phyloP scores from a whole-genome alignment of 2,797 vertebrate genomes.

The Rhyacichthys aspro region DNA sequence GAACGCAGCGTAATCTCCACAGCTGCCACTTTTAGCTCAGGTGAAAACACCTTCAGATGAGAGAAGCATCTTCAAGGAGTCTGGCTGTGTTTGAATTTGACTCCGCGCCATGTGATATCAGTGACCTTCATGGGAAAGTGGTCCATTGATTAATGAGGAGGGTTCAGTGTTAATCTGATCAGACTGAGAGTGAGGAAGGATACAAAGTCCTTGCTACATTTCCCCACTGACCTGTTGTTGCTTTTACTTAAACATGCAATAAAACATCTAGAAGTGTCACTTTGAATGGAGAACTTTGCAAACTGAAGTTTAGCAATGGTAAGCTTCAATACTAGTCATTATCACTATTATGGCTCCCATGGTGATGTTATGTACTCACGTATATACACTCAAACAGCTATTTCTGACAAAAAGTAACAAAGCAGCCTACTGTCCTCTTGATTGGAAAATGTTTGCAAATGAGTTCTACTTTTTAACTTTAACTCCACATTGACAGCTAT shows the following conservation, averaged over 20 bases:
- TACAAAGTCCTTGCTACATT: constrained; percentile 3
- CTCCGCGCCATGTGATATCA: constrained; percentile 29
- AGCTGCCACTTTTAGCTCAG: constrained; percentile 48
- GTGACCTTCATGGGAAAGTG: constrained; percentile 41
- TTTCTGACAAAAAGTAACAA: too few relatives aligned
- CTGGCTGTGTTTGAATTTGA: constrained; percentile 36
- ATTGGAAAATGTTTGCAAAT: too few relatives aligned
- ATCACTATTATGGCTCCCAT: too few relatives aligned
- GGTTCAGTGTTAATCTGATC: constrained; percentile 38
- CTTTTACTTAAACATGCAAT: constrained; percentile 2
- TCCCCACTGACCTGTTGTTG: background rate
- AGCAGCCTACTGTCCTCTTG: too few relatives aligned
- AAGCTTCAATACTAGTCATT: too few relatives aligned
- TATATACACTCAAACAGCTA: too few relatives aligned
- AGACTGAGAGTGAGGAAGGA: constrained; percentile 25
- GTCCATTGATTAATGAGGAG: constrained; percentile 37
- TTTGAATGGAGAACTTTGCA: too few relatives aligned
- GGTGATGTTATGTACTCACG: too few relatives aligned
- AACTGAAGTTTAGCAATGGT: background rate
- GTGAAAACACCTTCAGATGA: constrained; percentile 46
- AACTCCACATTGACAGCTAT: too few relatives aligned
- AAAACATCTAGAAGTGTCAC: background rate
- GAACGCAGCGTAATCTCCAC: constrained; percentile 49
- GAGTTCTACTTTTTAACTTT: too few relatives aligned
- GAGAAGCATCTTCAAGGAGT: constrained; percentile 15